These are phyloP conservation scores for Synergus japonicus DNA, from an alignment of 2,888 invertebrate species.

Conservation along the genomic window DNA sequence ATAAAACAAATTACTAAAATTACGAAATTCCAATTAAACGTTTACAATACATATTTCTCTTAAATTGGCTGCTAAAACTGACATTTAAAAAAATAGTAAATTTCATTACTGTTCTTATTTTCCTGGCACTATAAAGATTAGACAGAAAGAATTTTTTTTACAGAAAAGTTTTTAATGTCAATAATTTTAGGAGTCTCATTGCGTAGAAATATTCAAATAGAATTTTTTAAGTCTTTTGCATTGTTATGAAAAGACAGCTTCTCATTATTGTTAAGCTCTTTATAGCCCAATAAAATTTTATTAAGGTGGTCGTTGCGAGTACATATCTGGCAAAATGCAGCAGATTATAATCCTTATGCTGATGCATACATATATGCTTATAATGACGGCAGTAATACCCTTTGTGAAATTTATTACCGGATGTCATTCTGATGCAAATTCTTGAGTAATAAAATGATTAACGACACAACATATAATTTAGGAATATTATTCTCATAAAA, in stretches of 20 bases:
- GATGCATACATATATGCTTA: background rate
- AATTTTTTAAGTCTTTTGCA: background rate
- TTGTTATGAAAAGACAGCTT: conserved; percentile 7
- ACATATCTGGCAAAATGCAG: conserved; percentile 18
- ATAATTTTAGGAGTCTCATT: background rate
- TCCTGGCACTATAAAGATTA: background rate
- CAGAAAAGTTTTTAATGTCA: background rate
- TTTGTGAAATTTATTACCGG: background rate
- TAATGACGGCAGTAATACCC: conserved; percentile 3
- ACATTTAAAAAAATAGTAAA: background rate
- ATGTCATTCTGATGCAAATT: background rate
- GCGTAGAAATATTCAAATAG: background rate
- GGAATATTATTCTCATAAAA: background rate
- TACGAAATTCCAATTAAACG: background rate
- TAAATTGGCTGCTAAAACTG: background rate
- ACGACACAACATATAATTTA: background rate
- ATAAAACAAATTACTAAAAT: background rate
- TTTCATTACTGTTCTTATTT: background rate
- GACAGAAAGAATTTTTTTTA: background rate
- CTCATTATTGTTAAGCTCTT: conserved; percentile 2
- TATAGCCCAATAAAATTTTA: conserved; percentile 23
- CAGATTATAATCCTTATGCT: conserved; percentile 30
- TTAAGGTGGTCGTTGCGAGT: conserved; percentile 12
- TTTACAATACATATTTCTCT: background rate
- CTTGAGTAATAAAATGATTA: conserved; percentile 7